Percentiles rank a stretch among this genome's conserved stretches.
These are phyloP conservation scores for Melangyna quadrimaculata DNA, from an alignment of 2,888 invertebrate genomes.

Conservation along the genomic window DNA sequence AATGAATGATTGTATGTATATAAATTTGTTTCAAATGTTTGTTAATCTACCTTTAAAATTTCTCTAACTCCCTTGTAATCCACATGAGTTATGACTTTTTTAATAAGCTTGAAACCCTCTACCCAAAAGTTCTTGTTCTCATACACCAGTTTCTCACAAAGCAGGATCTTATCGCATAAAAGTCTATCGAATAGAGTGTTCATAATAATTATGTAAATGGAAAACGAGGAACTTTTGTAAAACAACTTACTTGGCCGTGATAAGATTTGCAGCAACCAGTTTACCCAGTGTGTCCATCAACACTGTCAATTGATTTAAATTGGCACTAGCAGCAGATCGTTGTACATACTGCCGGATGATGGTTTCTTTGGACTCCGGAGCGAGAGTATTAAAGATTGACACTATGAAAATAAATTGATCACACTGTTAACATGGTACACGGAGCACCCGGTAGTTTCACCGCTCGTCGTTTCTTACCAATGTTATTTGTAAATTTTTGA, in stretches of 20 bases:
- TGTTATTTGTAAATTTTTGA: constrained; percentile 85
- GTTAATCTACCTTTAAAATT: constrained; percentile 89
- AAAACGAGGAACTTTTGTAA: neutral
- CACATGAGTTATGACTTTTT: constrained; percentile 92
- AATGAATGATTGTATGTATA: constrained; percentile 42
- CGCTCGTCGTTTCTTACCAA: constrained; percentile 79
- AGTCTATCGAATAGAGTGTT: constrained; percentile 82
- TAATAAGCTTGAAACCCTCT: constrained; percentile 91
- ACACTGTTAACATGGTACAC: neutral
- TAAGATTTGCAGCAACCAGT: constrained; percentile 86
- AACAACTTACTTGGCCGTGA: constrained; percentile 87
- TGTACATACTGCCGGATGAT: constrained; percentile 89
- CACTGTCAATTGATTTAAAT: constrained; percentile 88
- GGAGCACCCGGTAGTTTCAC: too few species aligned
- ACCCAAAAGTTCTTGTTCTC: constrained; percentile 94
- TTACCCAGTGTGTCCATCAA: constrained; percentile 89
- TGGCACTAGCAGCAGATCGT: constrained; percentile 87
- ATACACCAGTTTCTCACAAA: constrained; percentile 90
- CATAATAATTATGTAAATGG: too few species aligned
- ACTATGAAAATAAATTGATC: constrained; percentile 76
- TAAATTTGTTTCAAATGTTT: neutral
- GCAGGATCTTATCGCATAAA: constrained; percentile 93
- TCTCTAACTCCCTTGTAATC: constrained; percentile 97
- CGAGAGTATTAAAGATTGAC: constrained; percentile 85
- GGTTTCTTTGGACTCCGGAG: constrained; percentile 88